Percentiles rank a stretch among this genome's conserved stretches.
Evolutionary conservation across 2,797 vertebrate genomes (phyloP).

Genomic region (Lates japonicus): DNA sequence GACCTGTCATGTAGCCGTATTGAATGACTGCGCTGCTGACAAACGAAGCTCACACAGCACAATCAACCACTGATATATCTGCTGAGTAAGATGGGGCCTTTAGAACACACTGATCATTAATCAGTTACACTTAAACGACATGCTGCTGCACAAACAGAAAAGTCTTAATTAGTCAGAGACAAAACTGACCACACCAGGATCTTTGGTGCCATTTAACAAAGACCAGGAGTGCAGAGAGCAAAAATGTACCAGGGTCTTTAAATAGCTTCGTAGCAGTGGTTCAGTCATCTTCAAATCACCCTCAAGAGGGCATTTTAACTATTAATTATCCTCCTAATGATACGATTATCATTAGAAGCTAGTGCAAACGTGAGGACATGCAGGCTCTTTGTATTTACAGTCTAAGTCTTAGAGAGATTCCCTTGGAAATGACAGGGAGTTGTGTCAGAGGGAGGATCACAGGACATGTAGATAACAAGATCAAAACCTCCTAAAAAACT

Average conservation of each 20-base stretch:
- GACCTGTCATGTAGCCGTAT: background rate
- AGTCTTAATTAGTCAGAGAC: constrained; percentile 27
- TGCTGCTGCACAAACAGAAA: constrained; percentile 26
- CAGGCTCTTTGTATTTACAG: constrained; percentile 25
- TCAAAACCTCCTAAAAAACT: constrained; percentile 64
- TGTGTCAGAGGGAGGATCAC: constrained; percentile 59
- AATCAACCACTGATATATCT: constrained; percentile 13
- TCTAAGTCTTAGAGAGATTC: constrained; percentile 16
- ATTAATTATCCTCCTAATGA: constrained; percentile 18
- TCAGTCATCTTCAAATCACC: background rate
- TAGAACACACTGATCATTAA: constrained; percentile 53
- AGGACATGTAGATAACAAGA: constrained; percentile 46
- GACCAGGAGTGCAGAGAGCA: background rate
- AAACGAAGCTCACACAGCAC: constrained; percentile 55
- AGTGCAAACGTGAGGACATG: background rate
- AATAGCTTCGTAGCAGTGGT: background rate
- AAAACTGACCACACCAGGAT: background rate
- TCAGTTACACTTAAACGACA: constrained; percentile 42
- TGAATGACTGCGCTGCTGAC: constrained; percentile 37
- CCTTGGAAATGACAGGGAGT: constrained; percentile 41
- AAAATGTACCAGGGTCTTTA: background rate
- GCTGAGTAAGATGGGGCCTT: constrained; percentile 59
- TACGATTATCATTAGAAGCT: constrained; percentile 10
- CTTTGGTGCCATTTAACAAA: constrained; percentile 8
- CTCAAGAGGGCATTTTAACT: background rate